Conservation (phyloP, 1,140 invertebrate species). For the Palaemon carinicauda region DNA sequence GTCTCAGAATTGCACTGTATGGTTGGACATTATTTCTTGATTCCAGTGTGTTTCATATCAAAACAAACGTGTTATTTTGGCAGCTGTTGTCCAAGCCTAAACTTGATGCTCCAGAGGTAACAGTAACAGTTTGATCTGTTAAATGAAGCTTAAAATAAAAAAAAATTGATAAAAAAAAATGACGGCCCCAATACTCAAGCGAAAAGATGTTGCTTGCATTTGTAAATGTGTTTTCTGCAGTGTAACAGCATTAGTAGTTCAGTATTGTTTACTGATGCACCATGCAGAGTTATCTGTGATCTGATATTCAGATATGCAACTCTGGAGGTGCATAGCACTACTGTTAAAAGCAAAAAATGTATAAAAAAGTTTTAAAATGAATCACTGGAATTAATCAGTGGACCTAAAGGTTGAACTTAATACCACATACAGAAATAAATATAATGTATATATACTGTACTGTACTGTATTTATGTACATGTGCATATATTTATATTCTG, state of each 20-base stretch:
- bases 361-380: not conserved
- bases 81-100: constrained; percentile 1
- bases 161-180: not conserved
- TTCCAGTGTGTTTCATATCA: not conserved
- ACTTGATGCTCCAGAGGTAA: not conserved
- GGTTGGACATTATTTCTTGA: not conserved
- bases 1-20: no score
- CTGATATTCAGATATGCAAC: constrained; percentile 51
- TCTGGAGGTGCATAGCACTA: constrained; percentile 44
- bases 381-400: not conserved
- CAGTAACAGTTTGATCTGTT: not conserved
- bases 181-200: not conserved
- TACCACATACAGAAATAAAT: constrained; percentile 22
- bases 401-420: constrained; percentile 34
- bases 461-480: no score
- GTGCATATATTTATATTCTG: not conserved
- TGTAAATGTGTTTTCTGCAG: constrained; percentile 37
- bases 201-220: constrained; percentile 41
- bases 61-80: constrained; percentile 10
- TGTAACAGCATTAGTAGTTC: constrained; percentile 50
- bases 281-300: constrained; percentile 47
- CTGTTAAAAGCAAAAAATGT: constrained; percentile 23
- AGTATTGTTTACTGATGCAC: constrained; percentile 51
- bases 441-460: not conserved
- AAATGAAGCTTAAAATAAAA: not conserved